These are phyloP conservation scores for Scyliorhinus canicula DNA, from an alignment of 2,797 vertebrate species.

Conservation along the genomic window DNA sequence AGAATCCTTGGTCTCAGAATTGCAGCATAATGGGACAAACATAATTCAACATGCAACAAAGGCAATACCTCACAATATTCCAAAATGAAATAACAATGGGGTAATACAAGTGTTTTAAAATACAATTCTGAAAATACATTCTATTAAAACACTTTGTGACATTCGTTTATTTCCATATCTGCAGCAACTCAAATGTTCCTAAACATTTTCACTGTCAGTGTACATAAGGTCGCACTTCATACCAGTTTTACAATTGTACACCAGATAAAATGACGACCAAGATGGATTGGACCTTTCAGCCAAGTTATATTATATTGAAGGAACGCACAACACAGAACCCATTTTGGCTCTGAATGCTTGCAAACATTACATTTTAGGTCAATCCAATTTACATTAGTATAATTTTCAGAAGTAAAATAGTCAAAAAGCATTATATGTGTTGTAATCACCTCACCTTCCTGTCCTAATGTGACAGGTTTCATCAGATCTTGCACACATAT, in stretches of 20 bases:
- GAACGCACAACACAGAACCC: not conserved
- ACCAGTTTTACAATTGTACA: not conserved
- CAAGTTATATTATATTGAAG: not conserved
- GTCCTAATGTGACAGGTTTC: not conserved
- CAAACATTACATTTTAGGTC: not conserved
- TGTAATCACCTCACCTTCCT: not conserved
- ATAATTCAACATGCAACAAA: not conserved
- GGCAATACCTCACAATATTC: not conserved
- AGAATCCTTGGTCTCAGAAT: not conserved
- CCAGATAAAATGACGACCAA: not conserved
- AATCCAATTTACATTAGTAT: not conserved
- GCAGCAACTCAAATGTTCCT: not conserved
- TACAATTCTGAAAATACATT: no score
- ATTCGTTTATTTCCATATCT: not conserved
- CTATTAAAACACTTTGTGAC: not conserved
- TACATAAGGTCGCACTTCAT: not conserved
- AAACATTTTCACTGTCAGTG: not conserved
- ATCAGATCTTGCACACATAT: not conserved
- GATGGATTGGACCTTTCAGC: not conserved
- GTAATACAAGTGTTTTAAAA: not conserved
- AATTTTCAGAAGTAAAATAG: not conserved
- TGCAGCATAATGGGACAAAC: not conserved
- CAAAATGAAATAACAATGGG: not conserved
- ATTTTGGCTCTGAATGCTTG: not conserved
- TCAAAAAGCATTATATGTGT: not conserved